phyloP scores from a whole-genome alignment of 2,113 vertebrate genomes.

The Hydrochoerus hydrochaeris region DNA sequence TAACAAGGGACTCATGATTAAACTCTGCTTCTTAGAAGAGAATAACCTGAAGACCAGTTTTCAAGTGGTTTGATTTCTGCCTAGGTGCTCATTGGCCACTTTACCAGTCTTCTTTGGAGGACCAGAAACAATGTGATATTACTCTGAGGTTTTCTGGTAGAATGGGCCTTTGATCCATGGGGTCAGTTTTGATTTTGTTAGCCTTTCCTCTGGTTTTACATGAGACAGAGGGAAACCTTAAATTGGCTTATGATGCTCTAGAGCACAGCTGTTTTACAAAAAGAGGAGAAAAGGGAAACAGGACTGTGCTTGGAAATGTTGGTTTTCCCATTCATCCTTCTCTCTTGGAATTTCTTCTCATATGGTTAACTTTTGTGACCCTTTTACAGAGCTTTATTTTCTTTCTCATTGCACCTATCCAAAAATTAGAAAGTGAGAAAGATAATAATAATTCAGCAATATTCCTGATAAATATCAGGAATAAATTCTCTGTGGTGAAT shows the following conservation, averaged over 20 bases:
- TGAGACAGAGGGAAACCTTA: not conserved
- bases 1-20: not conserved
- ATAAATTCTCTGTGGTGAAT: not conserved
- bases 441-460: not conserved
- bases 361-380: not conserved
- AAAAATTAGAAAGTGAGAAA: not conserved
- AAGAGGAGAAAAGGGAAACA: not conserved
- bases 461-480: not conserved
- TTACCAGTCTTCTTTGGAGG: not conserved
- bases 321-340: not conserved
- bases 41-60: not conserved
- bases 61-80: slow-evolving; percentile 7
- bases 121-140: not conserved
- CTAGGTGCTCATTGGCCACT: not conserved
- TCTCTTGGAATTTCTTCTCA: not conserved
- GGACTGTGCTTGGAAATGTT: not conserved
- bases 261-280: not conserved
- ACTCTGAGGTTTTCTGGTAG: not conserved
- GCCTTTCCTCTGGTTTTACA: not conserved
- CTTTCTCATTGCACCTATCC: not conserved
- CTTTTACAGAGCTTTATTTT: not conserved
- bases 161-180: not conserved
- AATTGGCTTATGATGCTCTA: not conserved
- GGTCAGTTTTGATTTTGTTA: slow-evolving; percentile 38
- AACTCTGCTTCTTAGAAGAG: not conserved